phyloP scores from a whole-genome alignment of 37 sponge, comb jelly and placozoan genomes.

The Eunapius fragilis region DNA sequence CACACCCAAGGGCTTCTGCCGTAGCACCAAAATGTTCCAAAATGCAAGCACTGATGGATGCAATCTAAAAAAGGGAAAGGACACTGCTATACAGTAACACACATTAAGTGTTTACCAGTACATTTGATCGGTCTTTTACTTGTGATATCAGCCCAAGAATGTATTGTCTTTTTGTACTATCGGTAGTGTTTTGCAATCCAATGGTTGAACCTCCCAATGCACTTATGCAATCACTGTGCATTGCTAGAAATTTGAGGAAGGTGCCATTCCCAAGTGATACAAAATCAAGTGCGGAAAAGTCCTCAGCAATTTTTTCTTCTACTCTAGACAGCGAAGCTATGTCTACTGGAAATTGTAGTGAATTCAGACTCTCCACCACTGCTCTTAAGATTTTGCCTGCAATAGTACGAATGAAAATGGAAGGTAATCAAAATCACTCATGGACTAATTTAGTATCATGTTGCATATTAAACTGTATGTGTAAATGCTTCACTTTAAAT shows the following conservation, averaged over 20 bases:
- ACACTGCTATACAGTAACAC: not conserved
- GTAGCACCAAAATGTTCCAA: slow-evolving; percentile 29
- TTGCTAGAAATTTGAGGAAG: slow-evolving; percentile 48
- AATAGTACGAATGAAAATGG: no score
- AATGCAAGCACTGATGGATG: not conserved
- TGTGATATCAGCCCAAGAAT: not conserved
- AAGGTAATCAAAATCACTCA: no score
- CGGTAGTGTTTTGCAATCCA: not conserved
- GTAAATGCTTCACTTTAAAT: no score
- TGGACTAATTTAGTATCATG: no score
- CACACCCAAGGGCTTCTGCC: slow-evolving; percentile 50
- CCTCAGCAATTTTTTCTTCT: slow-evolving; percentile 19
- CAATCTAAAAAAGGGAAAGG: not conserved
- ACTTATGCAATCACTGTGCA: not conserved
- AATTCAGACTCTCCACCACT: slow-evolving; percentile 6
- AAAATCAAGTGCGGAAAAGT: slow-evolving; percentile 23
- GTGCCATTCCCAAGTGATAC: slow-evolving; percentile 36
- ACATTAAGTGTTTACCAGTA: not conserved
- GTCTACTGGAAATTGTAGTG: slow-evolving; percentile 30
- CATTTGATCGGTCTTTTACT: not conserved
- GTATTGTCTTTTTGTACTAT: not conserved
- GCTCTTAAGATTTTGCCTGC: slow-evolving; percentile 39
- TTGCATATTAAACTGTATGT: no score
- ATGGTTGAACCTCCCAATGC: slow-evolving; percentile 31
- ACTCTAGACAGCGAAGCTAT: slow-evolving; percentile 31